These are phyloP conservation scores for Linnaemya tessellans DNA, from an alignment of 2,888 invertebrate species.

Conservation along the genomic window DNA sequence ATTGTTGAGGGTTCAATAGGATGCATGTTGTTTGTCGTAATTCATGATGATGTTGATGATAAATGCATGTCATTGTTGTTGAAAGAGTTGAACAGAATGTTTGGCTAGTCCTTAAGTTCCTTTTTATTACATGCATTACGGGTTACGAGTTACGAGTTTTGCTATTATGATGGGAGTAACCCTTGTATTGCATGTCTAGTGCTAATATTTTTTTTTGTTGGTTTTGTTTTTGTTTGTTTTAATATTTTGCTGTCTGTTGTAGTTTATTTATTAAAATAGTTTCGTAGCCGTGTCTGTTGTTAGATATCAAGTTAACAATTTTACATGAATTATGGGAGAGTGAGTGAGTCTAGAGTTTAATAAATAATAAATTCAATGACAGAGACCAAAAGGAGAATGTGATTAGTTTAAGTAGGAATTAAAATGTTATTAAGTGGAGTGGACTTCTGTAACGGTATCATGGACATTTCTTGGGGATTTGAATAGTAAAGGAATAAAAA, in stretches of 20 bases:
- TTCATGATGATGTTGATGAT: constrained; percentile 28
- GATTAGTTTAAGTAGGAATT: not conserved
- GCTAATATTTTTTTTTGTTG: constrained; percentile 28
- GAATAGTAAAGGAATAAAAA: not conserved
- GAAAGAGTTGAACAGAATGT: constrained; percentile 34
- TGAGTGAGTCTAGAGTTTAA: constrained; percentile 6
- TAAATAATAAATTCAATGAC: constrained; percentile 66
- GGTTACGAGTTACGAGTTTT: not conserved
- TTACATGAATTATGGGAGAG: not conserved
- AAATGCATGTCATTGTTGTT: constrained; percentile 50
- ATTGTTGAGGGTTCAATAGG: constrained; percentile 39
- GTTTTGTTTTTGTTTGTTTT: too few relatives aligned
- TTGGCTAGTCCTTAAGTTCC: not conserved
- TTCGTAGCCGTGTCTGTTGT: constrained; percentile 3
- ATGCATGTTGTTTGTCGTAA: constrained; percentile 41
- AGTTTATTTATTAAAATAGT: constrained; percentile 29
- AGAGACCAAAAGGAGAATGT: constrained; percentile 15
- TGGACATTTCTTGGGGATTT: not conserved
- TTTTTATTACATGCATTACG: constrained; percentile 6
- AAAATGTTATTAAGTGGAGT: not conserved
- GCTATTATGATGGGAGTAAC: constrained; percentile 52
- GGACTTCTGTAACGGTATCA: not conserved
- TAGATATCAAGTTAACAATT: not conserved
- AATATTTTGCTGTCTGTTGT: constrained; percentile 9
- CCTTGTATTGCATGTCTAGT: constrained; percentile 52